Evolutionary conservation across 2,113 vertebrate species (phyloP).

Genomic region (Macrotis lagotis): DNA sequence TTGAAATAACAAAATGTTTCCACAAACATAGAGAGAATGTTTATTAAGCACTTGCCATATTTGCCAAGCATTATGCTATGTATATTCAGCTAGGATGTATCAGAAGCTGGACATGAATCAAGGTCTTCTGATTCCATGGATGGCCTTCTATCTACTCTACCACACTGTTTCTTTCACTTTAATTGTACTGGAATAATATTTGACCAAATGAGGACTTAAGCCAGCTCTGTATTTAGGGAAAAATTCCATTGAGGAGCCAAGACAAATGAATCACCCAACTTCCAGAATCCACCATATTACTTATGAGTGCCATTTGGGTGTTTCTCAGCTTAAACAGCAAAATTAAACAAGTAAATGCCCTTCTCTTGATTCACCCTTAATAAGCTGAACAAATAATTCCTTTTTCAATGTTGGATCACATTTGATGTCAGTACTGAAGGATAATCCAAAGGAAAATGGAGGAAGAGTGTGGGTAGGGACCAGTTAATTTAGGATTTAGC

Average conservation of each 20-base stretch:
- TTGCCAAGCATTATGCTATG: background rate
- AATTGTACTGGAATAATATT: slow-evolving; percentile 52
- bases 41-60: background rate
- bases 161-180: background rate
- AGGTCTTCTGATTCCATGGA: background rate
- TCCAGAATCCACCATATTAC: slow-evolving; percentile 27
- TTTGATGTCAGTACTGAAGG: slow-evolving; percentile 27
- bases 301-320: slow-evolving; percentile 52
- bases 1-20: background rate
- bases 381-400: slow-evolving; percentile 47
- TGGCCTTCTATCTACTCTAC: background rate
- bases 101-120: background rate
- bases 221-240: slow-evolving; percentile 38
- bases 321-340: slow-evolving; percentile 35
- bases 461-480: background rate
- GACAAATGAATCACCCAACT: slow-evolving; percentile 48
- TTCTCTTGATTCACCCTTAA: slow-evolving; percentile 52
- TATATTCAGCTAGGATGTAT: background rate
- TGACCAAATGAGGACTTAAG: slow-evolving; percentile 59
- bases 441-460: slow-evolving; percentile 8
- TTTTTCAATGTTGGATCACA: slow-evolving; percentile 41
- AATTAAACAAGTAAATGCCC: slow-evolving; percentile 51
- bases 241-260: slow-evolving; percentile 61
- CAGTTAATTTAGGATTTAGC: background rate
- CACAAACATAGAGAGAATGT: background rate